These are phyloP conservation scores for Tangara arthus DNA, from an alignment of 2,797 vertebrate species.

Conservation along the genomic window DNA sequence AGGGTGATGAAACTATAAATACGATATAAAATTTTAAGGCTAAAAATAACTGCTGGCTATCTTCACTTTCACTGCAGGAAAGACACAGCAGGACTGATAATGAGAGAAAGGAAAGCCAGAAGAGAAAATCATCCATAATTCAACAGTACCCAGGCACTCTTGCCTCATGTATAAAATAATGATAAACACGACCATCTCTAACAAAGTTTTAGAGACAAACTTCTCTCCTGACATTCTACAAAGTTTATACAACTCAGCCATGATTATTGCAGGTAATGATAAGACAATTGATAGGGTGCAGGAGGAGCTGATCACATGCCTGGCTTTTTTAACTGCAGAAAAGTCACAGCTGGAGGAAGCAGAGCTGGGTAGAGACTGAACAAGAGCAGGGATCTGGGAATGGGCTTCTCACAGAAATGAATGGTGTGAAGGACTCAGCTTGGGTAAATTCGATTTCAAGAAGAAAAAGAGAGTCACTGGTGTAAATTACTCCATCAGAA, in stretches of 20 bases:
- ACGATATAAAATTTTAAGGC: background rate
- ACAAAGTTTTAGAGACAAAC: background rate
- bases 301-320: background rate
- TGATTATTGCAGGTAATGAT: background rate
- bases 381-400: background rate
- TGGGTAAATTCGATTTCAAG: background rate
- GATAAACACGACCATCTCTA: background rate
- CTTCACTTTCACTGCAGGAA: background rate
- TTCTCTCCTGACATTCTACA: background rate
- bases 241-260: background rate
- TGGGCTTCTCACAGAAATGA: background rate
- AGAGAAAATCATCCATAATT: background rate
- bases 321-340: background rate
- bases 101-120: background rate
- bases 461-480: background rate
- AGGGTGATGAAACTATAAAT: background rate
- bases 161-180: background rate
- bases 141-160: background rate
- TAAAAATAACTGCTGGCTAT: slow-evolving; percentile 1
- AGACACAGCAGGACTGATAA: background rate
- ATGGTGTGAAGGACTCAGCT: background rate
- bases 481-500: background rate
- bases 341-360: background rate
- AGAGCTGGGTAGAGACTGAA: background rate
- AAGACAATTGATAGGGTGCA: background rate